Evolutionary conservation across 1,140 invertebrate species (phyloP), one percentile per base, ranked within the genome.

Genomic region (Eciton burchellii): DNA sequence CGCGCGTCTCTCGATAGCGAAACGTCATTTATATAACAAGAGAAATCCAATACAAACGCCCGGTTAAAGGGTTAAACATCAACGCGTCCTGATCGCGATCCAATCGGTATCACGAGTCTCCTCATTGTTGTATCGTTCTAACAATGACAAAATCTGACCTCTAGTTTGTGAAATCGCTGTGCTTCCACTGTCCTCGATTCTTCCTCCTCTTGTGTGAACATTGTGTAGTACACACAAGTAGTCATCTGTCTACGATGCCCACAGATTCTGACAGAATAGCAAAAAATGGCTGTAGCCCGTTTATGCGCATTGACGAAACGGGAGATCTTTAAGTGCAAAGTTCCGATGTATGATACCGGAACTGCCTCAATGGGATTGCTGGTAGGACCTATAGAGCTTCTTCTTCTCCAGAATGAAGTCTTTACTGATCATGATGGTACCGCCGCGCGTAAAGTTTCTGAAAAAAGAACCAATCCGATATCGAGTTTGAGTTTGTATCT

Each of bases 341-440:
- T 21, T 14, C 57, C 41, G 14, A 12, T 71, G 24, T 59, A 2
- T n/a, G 45, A 76, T 45, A 14, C 0, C 16, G 29, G n/a, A 24
- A 14, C 16, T 8, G 1, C 0, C 54, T 90, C 86, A 90, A 54
- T 91, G 95, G 81, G 94, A 92, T 74, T 95, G 94, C 88, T 95
- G 94, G 91, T 95, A 96, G 83, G 95, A 96, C 91, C 97, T 95
- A 95, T 97, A 98, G 59, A 98, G 94, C 93, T 98, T 98, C 93
- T 97, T 97, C 94, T 98, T 98, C 89, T 96, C 96, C 93, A 98
- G 94, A 83, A 95, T 96, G 94, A 97, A 98, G 89, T 96, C 96
- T 86, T 96, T 96, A 94, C 97, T 97, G 91, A 98, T 96, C 92
- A 98, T 96, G 90, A 98, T 96, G 77, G 97, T 97, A 89, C 96